These are phyloP conservation scores for Oithona nana DNA, from an alignment of 2,888 invertebrate genomes.

Conservation along the genomic window DNA sequence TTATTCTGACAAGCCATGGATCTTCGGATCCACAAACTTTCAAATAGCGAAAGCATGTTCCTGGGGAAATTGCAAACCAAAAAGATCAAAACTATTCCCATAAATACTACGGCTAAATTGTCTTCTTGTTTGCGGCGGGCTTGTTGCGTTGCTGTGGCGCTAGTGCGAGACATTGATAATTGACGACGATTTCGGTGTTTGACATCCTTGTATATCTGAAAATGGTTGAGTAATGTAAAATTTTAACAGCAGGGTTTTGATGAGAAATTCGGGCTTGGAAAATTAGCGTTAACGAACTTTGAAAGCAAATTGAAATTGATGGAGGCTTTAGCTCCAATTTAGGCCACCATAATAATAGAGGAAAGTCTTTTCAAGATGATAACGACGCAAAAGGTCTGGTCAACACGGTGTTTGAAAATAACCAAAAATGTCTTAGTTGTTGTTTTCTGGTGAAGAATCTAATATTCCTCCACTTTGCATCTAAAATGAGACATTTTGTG, in stretches of 20 bases:
- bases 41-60: background rate
- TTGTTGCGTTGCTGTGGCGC: slow-evolving; percentile 9
- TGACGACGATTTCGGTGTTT: slow-evolving; percentile 8
- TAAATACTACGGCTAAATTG: slow-evolving; percentile 12
- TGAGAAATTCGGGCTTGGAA: no score
- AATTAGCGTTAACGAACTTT: no score
- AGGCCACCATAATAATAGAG: no score
- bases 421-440: no score
- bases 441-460: no score
- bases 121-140: slow-evolving; percentile 10
- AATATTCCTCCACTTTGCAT: no score
- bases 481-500: no score
- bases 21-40: background rate
- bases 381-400: no score
- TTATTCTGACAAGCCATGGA: background rate
- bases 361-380: no score
- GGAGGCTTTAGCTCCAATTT: no score
- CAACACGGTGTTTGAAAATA: no score
- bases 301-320: no score
- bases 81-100: slow-evolving; percentile 12
- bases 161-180: background rate
- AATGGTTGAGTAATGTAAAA: background rate
- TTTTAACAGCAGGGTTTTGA: background rate
- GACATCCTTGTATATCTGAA: slow-evolving; percentile 12
- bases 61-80: slow-evolving; percentile 7